Base-by-base conservation (phyloP, 1,140 invertebrate species). In the Drosophila cardini region DNA sequence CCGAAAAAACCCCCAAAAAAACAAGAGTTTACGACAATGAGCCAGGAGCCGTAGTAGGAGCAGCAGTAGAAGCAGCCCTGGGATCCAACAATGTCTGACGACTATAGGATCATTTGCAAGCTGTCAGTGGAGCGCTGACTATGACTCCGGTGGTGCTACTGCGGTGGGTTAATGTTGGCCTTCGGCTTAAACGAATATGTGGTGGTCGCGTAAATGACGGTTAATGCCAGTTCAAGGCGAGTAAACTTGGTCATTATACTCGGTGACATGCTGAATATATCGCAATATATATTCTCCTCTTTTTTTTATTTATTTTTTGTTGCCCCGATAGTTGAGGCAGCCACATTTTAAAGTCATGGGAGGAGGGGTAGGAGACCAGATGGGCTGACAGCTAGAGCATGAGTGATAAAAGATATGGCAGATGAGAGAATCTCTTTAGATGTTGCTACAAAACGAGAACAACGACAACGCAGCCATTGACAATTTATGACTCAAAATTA, bases 401-500 rank as follows among this genome's bases (percentile, higher is more conserved):
- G 48, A 52, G 32, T 52, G 48, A 52, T 52, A 34, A 52, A 52
- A 36, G 43, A 55, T n/a, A 36, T 55, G 52, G 18, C 2, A 52
- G 32, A 55, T 38, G 16, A 36, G 40, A 30, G 30, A 48, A 36
- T 30, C 40, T 30, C 13, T 45, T 36, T n/a, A 50, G 21, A 58
- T 38, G 50, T 42, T 56, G 40, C 63, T 26, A 40, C 52, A 52
- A 42, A 55, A 36, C 45, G 46, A 21, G 6, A 36, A 62, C 48
- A 53, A 62, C 32, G 16, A 45, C 42, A 61, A 52, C 68, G 68
- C 38, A 75, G 76, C 75, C 80, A 85, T 78, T 85, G 70, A 70
- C 80, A 85, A 85, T 85, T 85, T 85, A 85, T 85, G 80, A 82
- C 78, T 70, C 48, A 72, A 82, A 82, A 85, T 85, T 80, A 85